Evolutionary conservation across 2,888 invertebrate species (phyloP).

Genomic region (Liopterus haemorrhoidalis): DNA sequence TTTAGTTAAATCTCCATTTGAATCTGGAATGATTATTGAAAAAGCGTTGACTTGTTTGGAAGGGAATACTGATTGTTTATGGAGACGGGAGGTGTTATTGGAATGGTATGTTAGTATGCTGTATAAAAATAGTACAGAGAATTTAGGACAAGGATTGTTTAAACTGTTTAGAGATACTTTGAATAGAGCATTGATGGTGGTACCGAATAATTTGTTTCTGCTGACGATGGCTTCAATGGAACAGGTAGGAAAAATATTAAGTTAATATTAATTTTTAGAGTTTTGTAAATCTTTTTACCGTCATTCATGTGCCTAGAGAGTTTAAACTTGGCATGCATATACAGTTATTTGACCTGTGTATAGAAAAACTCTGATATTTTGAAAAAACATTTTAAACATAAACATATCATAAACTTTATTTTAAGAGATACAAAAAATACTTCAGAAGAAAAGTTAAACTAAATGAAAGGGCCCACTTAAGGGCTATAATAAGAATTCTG

Average conservation of each 20-base stretch:
- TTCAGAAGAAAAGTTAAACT: too few relatives aligned
- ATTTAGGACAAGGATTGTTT: slow-evolving; percentile 42
- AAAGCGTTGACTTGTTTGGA: slow-evolving; percentile 36
- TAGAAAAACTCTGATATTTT: neutral
- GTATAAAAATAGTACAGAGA: slow-evolving; percentile 39
- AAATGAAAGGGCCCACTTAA: too few relatives aligned
- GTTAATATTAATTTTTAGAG: neutral
- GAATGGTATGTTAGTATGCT: slow-evolving; percentile 45
- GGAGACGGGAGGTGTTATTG: slow-evolving; percentile 44
- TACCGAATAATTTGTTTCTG: slow-evolving; percentile 56
- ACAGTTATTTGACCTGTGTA: too few relatives aligned
- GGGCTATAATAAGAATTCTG: too few relatives aligned
- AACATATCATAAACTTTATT: neutral
- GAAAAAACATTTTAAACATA: neutral
- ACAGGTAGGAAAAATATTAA: slow-evolving; percentile 39
- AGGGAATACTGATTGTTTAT: slow-evolving; percentile 29
- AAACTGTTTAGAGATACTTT: slow-evolving; percentile 45
- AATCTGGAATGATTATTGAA: slow-evolving; percentile 42
- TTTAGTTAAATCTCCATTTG: slow-evolving; percentile 41
- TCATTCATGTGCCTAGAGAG: too few relatives aligned
- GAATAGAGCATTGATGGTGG: slow-evolving; percentile 45
- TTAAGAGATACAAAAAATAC: too few relatives aligned
- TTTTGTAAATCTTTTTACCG: slow-evolving; percentile 11
- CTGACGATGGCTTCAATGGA: slow-evolving; percentile 49
- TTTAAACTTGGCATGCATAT: too few relatives aligned